Percentiles rank a stretch among this genome's conserved stretches.
These are phyloP conservation scores for Motacilla tschutschensis DNA, from an alignment of 2,113 vertebrate genomes.

Conservation along the genomic window DNA sequence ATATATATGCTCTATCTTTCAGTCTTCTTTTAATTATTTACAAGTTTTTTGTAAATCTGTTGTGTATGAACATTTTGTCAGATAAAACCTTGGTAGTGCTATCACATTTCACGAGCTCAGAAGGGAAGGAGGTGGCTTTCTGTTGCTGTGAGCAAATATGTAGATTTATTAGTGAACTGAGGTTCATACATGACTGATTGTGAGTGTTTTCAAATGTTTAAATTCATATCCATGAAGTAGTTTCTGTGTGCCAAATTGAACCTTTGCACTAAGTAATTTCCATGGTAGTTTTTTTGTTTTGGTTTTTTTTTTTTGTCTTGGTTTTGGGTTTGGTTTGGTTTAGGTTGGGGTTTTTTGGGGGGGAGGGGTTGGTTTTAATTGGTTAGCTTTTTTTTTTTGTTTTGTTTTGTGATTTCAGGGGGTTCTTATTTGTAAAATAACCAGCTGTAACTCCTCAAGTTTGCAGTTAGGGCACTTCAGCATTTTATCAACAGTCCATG, in stretches of 20 bases:
- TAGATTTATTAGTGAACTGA: neutral
- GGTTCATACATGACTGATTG: rapidly evolving
- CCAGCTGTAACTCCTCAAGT: neutral
- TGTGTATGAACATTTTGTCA: neutral
- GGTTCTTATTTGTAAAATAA: neutral
- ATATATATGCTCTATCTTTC: neutral
- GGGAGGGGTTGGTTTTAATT: neutral
- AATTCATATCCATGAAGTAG: neutral
- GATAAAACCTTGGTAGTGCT: neutral
- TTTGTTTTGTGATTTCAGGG: neutral
- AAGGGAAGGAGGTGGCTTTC: neutral
- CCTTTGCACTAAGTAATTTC: neutral
- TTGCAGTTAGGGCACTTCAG: neutral
- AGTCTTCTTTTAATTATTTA: neutral
- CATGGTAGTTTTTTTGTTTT: rapidly evolving
- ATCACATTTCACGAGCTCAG: neutral
- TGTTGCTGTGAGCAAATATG: neutral
- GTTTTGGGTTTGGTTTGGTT: neutral
- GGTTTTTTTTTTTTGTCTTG: neutral
- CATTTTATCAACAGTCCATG: neutral
- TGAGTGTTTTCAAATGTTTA: neutral
- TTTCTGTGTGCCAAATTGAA: neutral
- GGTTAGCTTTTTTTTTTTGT: rapidly evolving
- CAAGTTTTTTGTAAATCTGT: neutral
- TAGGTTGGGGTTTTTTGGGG: neutral